Base-by-base conservation (phyloP, 1,140 invertebrate genomes). In the Drosophila varians region DNA sequence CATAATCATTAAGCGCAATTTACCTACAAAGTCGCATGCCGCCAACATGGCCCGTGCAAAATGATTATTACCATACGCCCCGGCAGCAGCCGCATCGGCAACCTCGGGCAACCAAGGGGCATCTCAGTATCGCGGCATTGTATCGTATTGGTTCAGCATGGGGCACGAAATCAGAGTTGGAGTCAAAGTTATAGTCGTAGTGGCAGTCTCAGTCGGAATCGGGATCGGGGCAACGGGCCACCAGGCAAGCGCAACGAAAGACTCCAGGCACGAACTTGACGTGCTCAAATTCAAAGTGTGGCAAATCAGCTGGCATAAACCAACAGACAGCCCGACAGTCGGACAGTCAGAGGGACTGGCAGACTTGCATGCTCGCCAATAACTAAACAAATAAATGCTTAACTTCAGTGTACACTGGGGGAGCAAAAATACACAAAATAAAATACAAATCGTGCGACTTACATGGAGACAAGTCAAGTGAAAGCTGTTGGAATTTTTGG, bases 1-100 rank as follows among this genome's bases (percentile, higher is more conserved):
- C 77, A 87, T 77, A 87, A 87, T 87, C 82, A 87, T 87, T 87
- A 87, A 88, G 83, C 77, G 82, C 78, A 87, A 87, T 87, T 87
- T 87, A 88, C 82, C 82, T 87, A 86, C 83, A 86, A 87, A 86
- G 83, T 87, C 76, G 62, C 62, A 70, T 82, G 82, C 82, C 82
- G 80, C 80, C 77, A 74, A 69, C 71, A 69, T 52, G 42, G 40
- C 23, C 58, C 58, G 75, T 68, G 65, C 55, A 77, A 88, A 87
- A 87, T 88, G 64, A 87, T 87, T 87, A 87, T 87, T 87, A 88
- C 64, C 83, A 87, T 87, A 87, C 74, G 82, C 66, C 62, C 57
- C 42, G 61, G 19, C 62, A 77, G 42, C 46, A 21, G 82, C 66
- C 51, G 49, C 42, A 57, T 16, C 57, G 65, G 38, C 34, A 55